Conservation (phyloP, 2,888 invertebrate species). For the Athetis lepigone region DNA sequence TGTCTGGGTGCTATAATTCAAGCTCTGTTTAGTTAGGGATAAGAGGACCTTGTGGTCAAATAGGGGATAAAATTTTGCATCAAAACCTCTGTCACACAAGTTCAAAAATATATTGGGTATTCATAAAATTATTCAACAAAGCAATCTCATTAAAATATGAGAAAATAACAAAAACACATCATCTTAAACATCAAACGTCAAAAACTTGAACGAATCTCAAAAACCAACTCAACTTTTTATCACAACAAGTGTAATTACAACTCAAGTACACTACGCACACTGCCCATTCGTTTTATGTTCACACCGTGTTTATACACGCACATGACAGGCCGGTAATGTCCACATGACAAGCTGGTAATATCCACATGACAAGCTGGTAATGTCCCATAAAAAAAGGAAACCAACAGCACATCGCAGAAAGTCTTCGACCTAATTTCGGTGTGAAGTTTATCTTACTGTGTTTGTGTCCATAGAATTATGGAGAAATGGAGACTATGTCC, state of each 20-base stretch:
- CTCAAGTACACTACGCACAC: not conserved
- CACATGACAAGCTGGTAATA: constrained; percentile 38
- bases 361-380: constrained; percentile 33
- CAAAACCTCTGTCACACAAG: too few species aligned
- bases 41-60: too few species aligned
- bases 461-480: constrained; percentile 48
- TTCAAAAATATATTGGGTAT: too few species aligned
- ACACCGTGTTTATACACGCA: constrained; percentile 16
- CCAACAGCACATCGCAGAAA: constrained; percentile 56
- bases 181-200: not conserved
- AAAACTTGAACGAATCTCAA: not conserved
- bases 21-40: too few species aligned
- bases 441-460: constrained; percentile 63
- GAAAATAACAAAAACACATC: not conserved
- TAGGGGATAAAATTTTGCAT: too few species aligned
- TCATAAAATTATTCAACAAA: too few species aligned
- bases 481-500: not conserved
- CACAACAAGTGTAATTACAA: not conserved
- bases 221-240: not conserved
- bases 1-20: too few species aligned
- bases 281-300: constrained; percentile 12
- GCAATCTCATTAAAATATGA: too few species aligned
- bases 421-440: constrained; percentile 62
- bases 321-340: constrained; percentile 38
- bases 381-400: constrained; percentile 60